Evolutionary conservation across 2,888 invertebrate species (phyloP), one percentile per base, ranked within the genome.

Genomic region (Hemaris fuciformis): DNA sequence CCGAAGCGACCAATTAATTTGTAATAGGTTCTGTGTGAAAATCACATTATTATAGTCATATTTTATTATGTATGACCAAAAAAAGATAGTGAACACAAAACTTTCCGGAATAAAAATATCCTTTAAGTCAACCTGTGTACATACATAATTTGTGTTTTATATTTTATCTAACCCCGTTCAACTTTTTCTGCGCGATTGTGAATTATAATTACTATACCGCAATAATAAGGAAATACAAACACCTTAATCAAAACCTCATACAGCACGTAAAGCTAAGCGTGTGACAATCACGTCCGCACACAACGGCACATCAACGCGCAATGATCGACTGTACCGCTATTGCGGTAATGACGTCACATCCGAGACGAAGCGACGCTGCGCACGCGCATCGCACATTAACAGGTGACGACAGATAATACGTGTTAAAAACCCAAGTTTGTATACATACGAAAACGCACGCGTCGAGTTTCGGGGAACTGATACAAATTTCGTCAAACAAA

Each of bases 321-420:
- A 81, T 84, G 80, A 80, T 66, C 65, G 60, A 63, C 58, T 53
- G 56, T 71, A 76, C 77, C 77, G 81, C 76, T 81, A 76, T 73
- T 70, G 67, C 74, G 73, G 73, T 70, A 72, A 64, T 62, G 69
- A 84, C 81, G 81, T 83, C 83, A 84, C 72, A 74, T 83, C 81
- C 80, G 71, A 53, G 31, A 64, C 64, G 48, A 58, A 79, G 68
- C n/a, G n/a, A n/a, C 71, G 62, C 61, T 75, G 82, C 79, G 74
- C 72, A 68, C 69, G 76, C 85, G 80, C 80, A 18, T 53, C 48
- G 48, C 15, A 27, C 38, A 60, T 60, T 27, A 38, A 60, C 60
- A 53, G 60, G 48, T 60, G 38, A 38, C 48, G 53, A 60, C 60
- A 41, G 60, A 53, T 23, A 13, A 18, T 31, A 31, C 27, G 42